Evolutionary conservation across 2,113 vertebrate genomes (phyloP), one percentile per base, ranked within the genome.

Genomic region (Crotalus viridis): DNA sequence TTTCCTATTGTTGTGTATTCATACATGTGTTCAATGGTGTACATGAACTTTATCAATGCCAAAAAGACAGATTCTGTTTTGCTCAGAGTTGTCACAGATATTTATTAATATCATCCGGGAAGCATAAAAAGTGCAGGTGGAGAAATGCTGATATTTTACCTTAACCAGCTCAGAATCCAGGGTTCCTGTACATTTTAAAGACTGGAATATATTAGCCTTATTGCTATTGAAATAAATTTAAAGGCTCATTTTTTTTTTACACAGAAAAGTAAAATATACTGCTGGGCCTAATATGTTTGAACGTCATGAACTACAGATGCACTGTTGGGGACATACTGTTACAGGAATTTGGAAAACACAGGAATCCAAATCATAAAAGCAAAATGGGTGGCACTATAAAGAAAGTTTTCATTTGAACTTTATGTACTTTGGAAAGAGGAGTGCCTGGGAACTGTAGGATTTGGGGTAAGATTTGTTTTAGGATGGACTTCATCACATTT

Each of bases 181-280:
- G 52, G 85, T 39, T 94, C 61, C 69, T 91, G 91, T 91, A 54
- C 17, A 1, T 94, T 54, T 91, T 81, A 91, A 81, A 3, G 28
- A 91, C 92, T 90, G 81, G 1, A 8, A 26, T 95, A 51, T 56
- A 85, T 19, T 91, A 86, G 54, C 15, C 15, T 85, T 93, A 64
- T 0, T 96, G 48, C 94, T 94, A 22, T 90, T 93, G 92, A 90
- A 74, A 91, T 88, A 5, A 89, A 64, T 95, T 87, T 94, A 95
- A 46, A 81, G 92, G 6, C 26, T 57, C 61, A 3, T 81, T 74
- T 6, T 89, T 92, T 17, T 89, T 92, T 17, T 15, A 85, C 57
- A 88, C 69, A 89, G 1, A 9, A 39, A 91, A 85, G 61, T 21
- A 94, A 85, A 59, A 57, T 55, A 81, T 61, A 85, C 89, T 93